These are phyloP conservation scores for Acropora yongei DNA, from an alignment of 64 coral and sea anemone species.

Conservation along the genomic window DNA sequence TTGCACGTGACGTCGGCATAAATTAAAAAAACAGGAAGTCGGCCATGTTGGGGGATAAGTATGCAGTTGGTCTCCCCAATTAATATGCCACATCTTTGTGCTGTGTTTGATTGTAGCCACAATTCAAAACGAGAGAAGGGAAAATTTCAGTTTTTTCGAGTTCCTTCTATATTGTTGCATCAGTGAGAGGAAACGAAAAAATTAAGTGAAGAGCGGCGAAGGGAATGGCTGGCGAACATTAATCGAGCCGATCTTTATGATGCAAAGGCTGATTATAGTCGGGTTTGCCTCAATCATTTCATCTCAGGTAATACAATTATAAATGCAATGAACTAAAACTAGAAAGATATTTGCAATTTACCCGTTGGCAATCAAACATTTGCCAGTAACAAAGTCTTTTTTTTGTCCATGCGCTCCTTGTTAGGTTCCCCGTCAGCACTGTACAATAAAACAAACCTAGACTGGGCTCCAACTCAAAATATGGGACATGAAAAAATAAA, in stretches of 20 bases:
- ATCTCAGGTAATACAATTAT: conserved; percentile 40
- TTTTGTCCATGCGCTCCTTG: not conserved
- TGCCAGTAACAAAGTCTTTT: not conserved
- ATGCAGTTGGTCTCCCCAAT: not conserved
- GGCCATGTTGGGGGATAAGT: conserved; percentile 67
- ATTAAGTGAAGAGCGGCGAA: conserved; percentile 34
- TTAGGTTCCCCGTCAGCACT: conserved; percentile 51
- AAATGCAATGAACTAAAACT: not conserved
- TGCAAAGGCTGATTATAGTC: conserved; percentile 41
- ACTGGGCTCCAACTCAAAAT: conserved; percentile 58
- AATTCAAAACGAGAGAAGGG: conserved; percentile 12
- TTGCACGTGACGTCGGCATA: conserved; percentile 37
- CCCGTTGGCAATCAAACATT: not conserved
- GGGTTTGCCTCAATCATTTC: conserved; percentile 70
- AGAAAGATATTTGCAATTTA: conserved; percentile 18
- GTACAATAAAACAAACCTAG: conserved; percentile 45
- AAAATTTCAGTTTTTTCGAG: not conserved
- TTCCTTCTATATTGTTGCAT: not conserved
- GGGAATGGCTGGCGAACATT: conserved; percentile 54
- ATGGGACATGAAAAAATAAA: conserved; percentile 67
- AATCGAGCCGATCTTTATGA: conserved; percentile 44
- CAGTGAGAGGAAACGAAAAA: conserved; percentile 8
- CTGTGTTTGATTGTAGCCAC: conserved; percentile 20
- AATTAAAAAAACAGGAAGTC: conserved; percentile 18
- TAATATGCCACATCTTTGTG: conserved; percentile 55